phyloP scores from a whole-genome alignment of 2,113 vertebrate species.

The Mormoops blainvillei region DNA sequence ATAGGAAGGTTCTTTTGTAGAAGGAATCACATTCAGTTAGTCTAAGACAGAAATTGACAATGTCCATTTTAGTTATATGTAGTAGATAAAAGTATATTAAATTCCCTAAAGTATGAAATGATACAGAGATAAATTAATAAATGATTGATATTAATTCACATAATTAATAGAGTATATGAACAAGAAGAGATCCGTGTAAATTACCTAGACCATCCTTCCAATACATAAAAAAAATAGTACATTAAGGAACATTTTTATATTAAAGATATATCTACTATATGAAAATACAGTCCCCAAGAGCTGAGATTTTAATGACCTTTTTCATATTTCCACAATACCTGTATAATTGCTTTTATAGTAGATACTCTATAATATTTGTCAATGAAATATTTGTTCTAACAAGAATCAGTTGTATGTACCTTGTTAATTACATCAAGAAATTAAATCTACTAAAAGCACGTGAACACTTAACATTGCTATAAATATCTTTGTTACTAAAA shows the following conservation, averaged over 20 bases:
- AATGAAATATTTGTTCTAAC: neutral
- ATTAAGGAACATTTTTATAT: slow-evolving; percentile 21
- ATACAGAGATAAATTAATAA: neutral
- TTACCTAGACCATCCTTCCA: neutral
- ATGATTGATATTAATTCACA: neutral
- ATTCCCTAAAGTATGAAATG: neutral
- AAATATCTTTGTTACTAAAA: slow-evolving; percentile 26
- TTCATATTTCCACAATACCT: neutral
- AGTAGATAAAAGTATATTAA: neutral
- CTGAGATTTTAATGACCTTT: slow-evolving; percentile 5
- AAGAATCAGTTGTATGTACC: neutral
- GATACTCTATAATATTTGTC: neutral
- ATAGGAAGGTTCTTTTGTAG: neutral
- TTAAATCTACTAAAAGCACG: slow-evolving; percentile 5
- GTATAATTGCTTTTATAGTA: neutral
- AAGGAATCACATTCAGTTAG: neutral
- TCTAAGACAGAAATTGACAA: neutral
- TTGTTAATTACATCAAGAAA: slow-evolving; percentile 29
- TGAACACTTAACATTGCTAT: neutral
- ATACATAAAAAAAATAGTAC: neutral
- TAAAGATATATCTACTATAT: neutral
- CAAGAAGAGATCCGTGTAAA: neutral
- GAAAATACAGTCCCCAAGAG: neutral
- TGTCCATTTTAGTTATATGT: neutral
- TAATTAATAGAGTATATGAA: neutral